A percentile compares a stretch with the other conserved stretches of the same genome.
These are phyloP conservation scores for Tragelaphus buxtoni DNA, from an alignment of 2,113 vertebrate species.

Conservation along the genomic window DNA sequence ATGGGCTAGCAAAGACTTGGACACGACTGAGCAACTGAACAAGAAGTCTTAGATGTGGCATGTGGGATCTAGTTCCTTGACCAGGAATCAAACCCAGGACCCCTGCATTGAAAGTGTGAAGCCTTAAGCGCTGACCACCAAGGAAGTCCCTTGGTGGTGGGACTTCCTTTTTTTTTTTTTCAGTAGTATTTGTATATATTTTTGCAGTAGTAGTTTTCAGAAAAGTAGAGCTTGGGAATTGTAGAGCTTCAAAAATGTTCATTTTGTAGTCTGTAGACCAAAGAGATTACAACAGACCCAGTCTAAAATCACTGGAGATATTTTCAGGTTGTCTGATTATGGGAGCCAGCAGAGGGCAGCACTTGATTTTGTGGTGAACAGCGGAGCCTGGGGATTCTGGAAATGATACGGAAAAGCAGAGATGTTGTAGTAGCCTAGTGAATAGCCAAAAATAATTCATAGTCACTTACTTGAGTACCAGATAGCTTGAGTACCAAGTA, in stretches of 20 bases:
- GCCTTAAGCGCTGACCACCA: background rate
- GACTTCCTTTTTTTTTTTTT: too few relatives aligned
- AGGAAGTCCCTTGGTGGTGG: background rate
- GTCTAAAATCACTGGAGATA: background rate
- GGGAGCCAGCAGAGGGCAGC: constrained; percentile 60
- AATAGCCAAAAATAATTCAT: background rate
- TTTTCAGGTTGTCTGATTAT: background rate
- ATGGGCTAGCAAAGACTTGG: background rate
- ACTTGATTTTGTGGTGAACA: background rate
- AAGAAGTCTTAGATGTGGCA: background rate
- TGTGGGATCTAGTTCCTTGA: background rate
- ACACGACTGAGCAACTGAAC: background rate
- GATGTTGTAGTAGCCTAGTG: background rate
- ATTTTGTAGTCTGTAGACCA: background rate
- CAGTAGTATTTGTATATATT: background rate
- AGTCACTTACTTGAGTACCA: background rate
- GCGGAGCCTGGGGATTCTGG: background rate
- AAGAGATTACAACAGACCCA: background rate
- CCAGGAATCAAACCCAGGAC: background rate
- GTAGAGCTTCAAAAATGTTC: background rate
- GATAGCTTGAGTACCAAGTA: background rate
- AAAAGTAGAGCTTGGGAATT: background rate
- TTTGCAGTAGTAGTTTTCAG: background rate
- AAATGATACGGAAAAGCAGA: background rate
- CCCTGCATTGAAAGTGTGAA: background rate